Percentiles rank a stretch among this genome's conserved stretches.
Conservation (phyloP, 2,888 invertebrate genomes). For the Dicyrtomina minuta region DNA sequence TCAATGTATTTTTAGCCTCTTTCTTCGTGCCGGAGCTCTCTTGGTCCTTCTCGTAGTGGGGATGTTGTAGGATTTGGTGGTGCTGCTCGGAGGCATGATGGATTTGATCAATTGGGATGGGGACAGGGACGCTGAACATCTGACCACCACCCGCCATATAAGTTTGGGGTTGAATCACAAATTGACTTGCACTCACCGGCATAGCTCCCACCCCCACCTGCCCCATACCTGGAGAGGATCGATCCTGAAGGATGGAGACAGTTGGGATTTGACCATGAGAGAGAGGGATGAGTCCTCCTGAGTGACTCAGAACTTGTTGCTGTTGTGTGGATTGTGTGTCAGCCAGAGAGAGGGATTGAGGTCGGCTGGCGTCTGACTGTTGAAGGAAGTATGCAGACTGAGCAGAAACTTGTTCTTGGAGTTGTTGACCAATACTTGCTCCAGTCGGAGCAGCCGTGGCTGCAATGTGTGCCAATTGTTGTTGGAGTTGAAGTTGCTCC, state of each 20-base stretch:
- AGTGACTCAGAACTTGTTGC: conserved; percentile 22
- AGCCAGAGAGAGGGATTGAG: background rate
- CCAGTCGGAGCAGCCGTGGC: conserved; percentile 33
- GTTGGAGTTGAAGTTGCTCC: conserved; percentile 27
- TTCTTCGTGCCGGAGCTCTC: conserved; percentile 3
- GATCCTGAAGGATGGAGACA: background rate
- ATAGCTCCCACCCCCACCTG: background rate
- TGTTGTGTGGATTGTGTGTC: background rate
- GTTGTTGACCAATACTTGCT: conserved; percentile 39
- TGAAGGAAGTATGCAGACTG: conserved; percentile 16
- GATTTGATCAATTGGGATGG: conserved; percentile 52
- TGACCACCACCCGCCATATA: conserved; percentile 53
- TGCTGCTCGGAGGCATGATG: conserved; percentile 31
- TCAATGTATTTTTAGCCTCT: conserved; percentile 16
- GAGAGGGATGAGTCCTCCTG: conserved; percentile 24
- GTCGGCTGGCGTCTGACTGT: background rate
- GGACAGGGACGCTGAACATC: conserved; percentile 54
- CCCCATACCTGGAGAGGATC: background rate
- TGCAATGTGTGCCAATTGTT: conserved; percentile 24
- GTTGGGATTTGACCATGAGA: background rate
- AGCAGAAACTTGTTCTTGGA: conserved; percentile 29
- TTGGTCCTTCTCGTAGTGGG: conserved; percentile 5
- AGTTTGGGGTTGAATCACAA: conserved; percentile 53
- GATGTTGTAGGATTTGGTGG: conserved; percentile 23
- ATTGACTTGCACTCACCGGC: conserved; percentile 31